Conservation (phyloP, 1,140 invertebrate species). For the Drosophila equinoxialis region DNA sequence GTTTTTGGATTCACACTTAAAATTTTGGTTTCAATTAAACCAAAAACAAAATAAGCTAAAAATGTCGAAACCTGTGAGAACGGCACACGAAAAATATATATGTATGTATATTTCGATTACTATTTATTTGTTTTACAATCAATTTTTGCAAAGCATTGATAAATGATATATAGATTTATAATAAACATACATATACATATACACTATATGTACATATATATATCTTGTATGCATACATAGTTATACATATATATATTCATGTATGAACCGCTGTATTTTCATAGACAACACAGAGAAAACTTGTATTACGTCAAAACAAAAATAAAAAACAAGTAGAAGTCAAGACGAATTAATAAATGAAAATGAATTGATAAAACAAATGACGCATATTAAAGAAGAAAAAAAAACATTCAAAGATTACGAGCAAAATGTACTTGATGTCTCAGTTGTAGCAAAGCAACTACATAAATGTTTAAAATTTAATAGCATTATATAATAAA, state of each 20-base stretch:
- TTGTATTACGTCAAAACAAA: conserved; percentile 73
- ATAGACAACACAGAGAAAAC: conserved; percentile 43
- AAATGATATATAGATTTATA: neutral
- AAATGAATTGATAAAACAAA: conserved; percentile 32
- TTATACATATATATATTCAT: conserved; percentile 29
- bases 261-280: conserved; percentile 37
- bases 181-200: conserved; percentile 25
- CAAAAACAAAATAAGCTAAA: neutral
- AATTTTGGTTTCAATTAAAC: conserved; percentile 3
- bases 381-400: conserved; percentile 29
- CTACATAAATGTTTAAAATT: conserved; percentile 27
- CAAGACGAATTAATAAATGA: conserved; percentile 24
- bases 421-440: conserved; percentile 76
- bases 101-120: neutral
- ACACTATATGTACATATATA: conserved; percentile 37
- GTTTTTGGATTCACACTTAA: neutral
- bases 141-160: conserved; percentile 13
- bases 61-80: neutral
- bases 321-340: conserved; percentile 37
- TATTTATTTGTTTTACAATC: conserved; percentile 1
- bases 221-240: conserved; percentile 15
- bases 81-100: neutral
- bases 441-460: conserved; percentile 68
- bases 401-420: conserved; percentile 55
- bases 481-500: conserved; percentile 52